phyloP scores from a whole-genome alignment of 2,797 vertebrate species.

The Semotilus atromaculatus region DNA sequence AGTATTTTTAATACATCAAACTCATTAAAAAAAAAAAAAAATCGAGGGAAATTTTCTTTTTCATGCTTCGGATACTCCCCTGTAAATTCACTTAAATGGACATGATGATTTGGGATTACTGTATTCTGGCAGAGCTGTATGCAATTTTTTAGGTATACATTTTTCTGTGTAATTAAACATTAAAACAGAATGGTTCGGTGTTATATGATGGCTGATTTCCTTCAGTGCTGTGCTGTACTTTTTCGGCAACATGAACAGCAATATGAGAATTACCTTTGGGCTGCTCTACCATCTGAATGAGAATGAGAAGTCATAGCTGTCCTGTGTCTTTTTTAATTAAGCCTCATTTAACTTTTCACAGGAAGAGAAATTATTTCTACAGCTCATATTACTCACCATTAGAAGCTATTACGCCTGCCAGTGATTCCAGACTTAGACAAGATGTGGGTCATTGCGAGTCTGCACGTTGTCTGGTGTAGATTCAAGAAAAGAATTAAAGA shows the following conservation, averaged over 20 bases:
- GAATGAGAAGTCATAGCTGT: conserved; percentile 63
- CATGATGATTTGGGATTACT: background rate
- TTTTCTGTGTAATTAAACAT: conserved; percentile 24
- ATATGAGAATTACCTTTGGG: conserved; percentile 45
- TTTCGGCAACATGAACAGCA: background rate
- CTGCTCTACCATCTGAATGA: conserved; percentile 26
- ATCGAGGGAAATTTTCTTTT: background rate
- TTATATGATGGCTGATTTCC: background rate
- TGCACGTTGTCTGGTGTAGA: conserved; percentile 22
- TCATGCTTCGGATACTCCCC: background rate
- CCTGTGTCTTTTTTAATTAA: conserved; percentile 68
- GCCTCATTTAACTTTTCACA: conserved; percentile 53
- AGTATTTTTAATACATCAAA: background rate
- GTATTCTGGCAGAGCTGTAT: background rate
- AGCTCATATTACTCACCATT: conserved; percentile 58
- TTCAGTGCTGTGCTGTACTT: conserved; percentile 9
- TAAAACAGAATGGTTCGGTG: conserved; percentile 4
- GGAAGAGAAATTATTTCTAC: conserved; percentile 63
- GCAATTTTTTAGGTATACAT: background rate
- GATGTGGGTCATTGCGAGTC: conserved; percentile 60
- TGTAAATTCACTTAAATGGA: background rate
- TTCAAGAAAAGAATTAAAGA: conserved; percentile 9
- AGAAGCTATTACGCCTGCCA: conserved; percentile 57
- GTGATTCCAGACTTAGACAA: conserved; percentile 59
- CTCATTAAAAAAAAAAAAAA: background rate